Base-by-base conservation (phyloP, 2,797 vertebrate genomes). In the Phrynocephalus guinanensis region DNA sequence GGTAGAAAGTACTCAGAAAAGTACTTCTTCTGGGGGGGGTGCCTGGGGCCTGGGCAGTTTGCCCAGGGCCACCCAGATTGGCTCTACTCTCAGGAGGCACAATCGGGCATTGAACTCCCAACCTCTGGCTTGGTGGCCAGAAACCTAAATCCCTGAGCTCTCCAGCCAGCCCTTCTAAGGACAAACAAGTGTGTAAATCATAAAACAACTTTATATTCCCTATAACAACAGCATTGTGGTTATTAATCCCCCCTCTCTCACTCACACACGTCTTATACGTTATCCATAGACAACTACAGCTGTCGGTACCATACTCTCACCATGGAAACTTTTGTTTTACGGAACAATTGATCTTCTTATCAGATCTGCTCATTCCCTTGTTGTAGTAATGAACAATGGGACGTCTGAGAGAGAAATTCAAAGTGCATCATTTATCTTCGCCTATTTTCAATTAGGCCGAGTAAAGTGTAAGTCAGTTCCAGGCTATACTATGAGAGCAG, bases 391-490 rank as follows among this genome's bases (percentile, higher is more conserved):
- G 95, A 97, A 95, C 96, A 96, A 97, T 96, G 94, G 94, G 95
- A 92, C 94, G 93, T 97, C 94, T 95, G 94, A 96, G 92, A 93
- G 93, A 96, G 92, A 94, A 95, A 96, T 94, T 95, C 96, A 95
- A 95, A 96, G 95, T 95, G 95, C 91, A 94, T 96, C 95, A 95
- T 97, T 97, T 97, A 97, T 97, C 97, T 97, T 96, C 95, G 88
- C 95, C 95, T 95, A 93, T 95, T 97, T 97, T 97, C 96, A 97
- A 97, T 97, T 97, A 97, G 95, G 93, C 94, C 1, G 3, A 94
- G 95, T 92, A 93, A 94, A 94, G 92, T 93, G 87, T 92, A 95
- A 96, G 95, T 95, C 88, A 88, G 94, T 96, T 97, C 95, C 96
- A 96, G 96, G 96, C 93, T 95, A 92, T 91, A 96, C 95, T 96